Evolutionary conservation across 2,888 invertebrate species (phyloP), one percentile per base, ranked within the genome.

Genomic region (Bellardia bayeri): DNA sequence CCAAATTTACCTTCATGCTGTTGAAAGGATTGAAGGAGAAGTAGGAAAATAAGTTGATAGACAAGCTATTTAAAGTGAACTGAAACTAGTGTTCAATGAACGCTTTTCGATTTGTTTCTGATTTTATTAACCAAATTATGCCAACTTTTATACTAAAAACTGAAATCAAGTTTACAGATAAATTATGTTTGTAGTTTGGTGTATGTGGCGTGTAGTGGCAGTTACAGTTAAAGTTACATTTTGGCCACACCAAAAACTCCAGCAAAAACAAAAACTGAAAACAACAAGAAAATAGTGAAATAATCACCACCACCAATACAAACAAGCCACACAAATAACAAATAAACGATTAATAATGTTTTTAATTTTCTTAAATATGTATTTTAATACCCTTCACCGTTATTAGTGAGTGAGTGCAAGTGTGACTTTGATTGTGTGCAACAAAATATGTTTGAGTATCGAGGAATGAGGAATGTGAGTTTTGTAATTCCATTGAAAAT

Each of bases 61-160:
- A 58, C 76, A 49, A 63, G 63, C 68, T 63, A 16, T 74, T 64
- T 80, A 80, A 76, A 72, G 14, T 58, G 49, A 78, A 87, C 81
- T 85, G 61, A 82, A 82, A 74, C 30, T 88, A 91, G 91, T 93
- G 92, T 91, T 92, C 92, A 91, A 90, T 91, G 92, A 92, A 92
- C 91, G 90, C 85, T 88, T 75, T 90, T 85, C 83, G 91, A 92
- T 90, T 92, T 91, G 91, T 92, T 92, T 93, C 93, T 93, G 92
- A 93, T 91, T 92, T 91, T 90, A 89, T 91, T 90, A 88, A 91
- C 91, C 89, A 92, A 92, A 91, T 91, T 91, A 90, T 90, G 88
- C 88, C 92, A 92, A 92, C 93, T 92, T 93, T 91, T 93, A 93
- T 93, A 93, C 92, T 90, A 90, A 91, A 91, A 89, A 85, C 51